phyloP scores from a whole-genome alignment of 2,888 invertebrate genomes.

The Cyclophora albipunctata region DNA sequence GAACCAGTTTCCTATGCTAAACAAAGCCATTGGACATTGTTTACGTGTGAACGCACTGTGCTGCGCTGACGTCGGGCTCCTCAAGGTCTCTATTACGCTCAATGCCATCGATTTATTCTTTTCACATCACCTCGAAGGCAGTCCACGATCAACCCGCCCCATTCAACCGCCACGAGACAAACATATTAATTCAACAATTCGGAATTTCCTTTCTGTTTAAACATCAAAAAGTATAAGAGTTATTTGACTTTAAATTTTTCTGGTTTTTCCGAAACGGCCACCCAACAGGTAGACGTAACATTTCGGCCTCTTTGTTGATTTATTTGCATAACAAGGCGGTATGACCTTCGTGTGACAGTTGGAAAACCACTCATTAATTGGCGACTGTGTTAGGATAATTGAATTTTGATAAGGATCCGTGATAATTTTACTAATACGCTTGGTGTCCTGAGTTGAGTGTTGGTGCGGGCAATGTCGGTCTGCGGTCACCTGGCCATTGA shows the following conservation, averaged over 20 bases:
- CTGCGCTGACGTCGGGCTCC: slow-evolving; percentile 28
- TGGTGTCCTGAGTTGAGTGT: slow-evolving; percentile 1
- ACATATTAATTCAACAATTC: slow-evolving; percentile 16
- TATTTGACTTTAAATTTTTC: slow-evolving; percentile 29
- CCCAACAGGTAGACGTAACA: slow-evolving; percentile 22
- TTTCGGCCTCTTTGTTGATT: slow-evolving; percentile 25
- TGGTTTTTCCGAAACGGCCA: slow-evolving; percentile 37
- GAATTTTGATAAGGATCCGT: background rate
- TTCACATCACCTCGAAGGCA: slow-evolving; percentile 1
- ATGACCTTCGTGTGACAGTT: slow-evolving; percentile 29
- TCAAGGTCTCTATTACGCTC: slow-evolving; percentile 49
- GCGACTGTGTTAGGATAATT: background rate
- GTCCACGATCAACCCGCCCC: slow-evolving; percentile 1
- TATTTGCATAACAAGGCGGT: slow-evolving; percentile 22
- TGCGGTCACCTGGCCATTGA: slow-evolving; percentile 18
- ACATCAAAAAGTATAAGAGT: slow-evolving; percentile 38
- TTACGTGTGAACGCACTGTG: slow-evolving; percentile 48
- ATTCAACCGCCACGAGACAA: slow-evolving; percentile 5
- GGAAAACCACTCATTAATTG: slow-evolving; percentile 16
- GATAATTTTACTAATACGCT: slow-evolving; percentile 6
- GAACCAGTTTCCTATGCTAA: slow-evolving; percentile 39
- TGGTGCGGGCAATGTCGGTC: slow-evolving; percentile 3
- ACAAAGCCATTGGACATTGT: slow-evolving; percentile 38
- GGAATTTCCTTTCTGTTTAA: slow-evolving; percentile 35
- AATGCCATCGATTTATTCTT: slow-evolving; percentile 25